Base-by-base conservation (phyloP, 2,113 vertebrate species). In the Trogon surrucura region DNA sequence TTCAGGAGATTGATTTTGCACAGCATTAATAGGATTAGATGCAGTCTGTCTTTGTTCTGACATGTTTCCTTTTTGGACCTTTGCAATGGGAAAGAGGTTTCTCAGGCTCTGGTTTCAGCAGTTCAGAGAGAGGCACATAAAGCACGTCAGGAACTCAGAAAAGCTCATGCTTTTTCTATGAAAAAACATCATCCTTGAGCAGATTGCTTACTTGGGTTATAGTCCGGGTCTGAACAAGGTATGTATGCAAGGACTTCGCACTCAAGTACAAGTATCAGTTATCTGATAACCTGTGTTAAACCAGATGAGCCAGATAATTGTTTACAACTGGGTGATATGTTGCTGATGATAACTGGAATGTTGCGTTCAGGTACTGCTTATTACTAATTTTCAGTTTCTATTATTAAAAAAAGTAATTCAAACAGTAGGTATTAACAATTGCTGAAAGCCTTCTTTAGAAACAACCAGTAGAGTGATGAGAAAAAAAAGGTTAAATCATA, bases 1-100 rank as follows among this genome's bases (percentile, higher is more conserved):
- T 90, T 81, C 30, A 75, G 50, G 77, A 91, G 77, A 80, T 61
- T 53, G 88, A 84, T 92, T 96, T 96, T 85, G 62, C 54, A 29
- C 58, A 64, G 61, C 69, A 75, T 91, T 89, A 84, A 85, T 62
- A 80, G 53, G 57, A 91, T 96, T 92, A 92, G 70, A 65, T 84
- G 65, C 50, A 81, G 45, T 26, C 67, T 85, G 50, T 23, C 65
- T 94, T 85, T 93, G 44, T 90, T 90, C 72, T 92, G 69, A 50
- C 41, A 9, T 44, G 32, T 71, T 86, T 89, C 57, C 91, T 16
- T 9, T 91, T 62, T 56, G 91, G 85, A 91, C 80, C 36, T 67
- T 50, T 57, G 47, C 54, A 16, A 64, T 1, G 4, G 34, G 47
- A 83, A 78, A 51, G 45, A 81, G 4, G 9, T 87, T 88, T 83